A percentile compares a stretch with the other conserved stretches of the same genome.
phyloP scores from a whole-genome alignment of 2,888 invertebrate species.

The Oxycera nigricornis region DNA sequence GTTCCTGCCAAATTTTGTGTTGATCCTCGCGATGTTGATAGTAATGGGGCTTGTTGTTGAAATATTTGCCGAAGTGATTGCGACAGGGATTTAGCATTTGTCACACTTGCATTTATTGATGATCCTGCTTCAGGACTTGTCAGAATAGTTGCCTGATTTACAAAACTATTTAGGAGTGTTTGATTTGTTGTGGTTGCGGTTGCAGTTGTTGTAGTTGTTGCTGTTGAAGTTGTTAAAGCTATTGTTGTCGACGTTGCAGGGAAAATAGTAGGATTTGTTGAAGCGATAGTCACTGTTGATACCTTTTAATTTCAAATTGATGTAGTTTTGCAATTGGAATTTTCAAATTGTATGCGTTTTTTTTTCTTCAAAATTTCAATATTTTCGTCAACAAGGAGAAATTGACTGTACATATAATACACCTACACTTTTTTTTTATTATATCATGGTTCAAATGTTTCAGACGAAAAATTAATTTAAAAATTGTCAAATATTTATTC shows the following conservation, averaged over 20 bases:
- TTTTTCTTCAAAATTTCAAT: no score
- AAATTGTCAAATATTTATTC: no score
- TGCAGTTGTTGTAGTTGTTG: background rate
- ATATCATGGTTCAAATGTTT: no score
- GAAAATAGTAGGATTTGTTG: conserved; percentile 11
- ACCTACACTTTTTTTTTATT: no score
- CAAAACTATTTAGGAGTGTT: no score
- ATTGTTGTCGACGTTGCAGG: background rate
- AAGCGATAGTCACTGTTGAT: conserved; percentile 12
- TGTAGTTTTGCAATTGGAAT: background rate
- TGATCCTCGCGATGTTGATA: background rate
- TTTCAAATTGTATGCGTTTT: no score
- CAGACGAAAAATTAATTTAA: no score
- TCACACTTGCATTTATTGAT: background rate
- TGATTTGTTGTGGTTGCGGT: no score
- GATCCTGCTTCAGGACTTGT: background rate
- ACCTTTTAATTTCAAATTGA: conserved; percentile 31
- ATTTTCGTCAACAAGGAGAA: no score
- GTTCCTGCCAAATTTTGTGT: background rate
- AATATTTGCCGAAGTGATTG: conserved; percentile 50
- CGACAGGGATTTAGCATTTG: conserved; percentile 47
- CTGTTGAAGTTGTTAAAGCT: background rate
- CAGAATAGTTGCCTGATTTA: no score
- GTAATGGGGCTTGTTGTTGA: conserved; percentile 42
- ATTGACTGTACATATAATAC: no score